A percentile compares a stretch with the other conserved stretches of the same genome.
Conservation (phyloP, 2,113 vertebrate genomes). For the Glaucidium brasilianum region DNA sequence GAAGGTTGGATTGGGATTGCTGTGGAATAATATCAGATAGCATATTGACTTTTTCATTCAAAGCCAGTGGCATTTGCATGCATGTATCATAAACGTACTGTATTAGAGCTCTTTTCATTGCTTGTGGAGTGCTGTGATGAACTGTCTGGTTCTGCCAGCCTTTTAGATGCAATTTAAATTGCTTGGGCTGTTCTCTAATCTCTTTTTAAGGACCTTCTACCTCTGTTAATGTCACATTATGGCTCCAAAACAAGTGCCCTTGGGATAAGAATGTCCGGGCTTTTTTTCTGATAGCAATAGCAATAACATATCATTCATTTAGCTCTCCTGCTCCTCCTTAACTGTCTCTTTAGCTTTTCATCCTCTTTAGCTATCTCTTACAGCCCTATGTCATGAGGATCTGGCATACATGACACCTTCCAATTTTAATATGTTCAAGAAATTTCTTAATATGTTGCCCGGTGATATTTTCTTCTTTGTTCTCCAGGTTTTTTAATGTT, state of each 20-base stretch:
- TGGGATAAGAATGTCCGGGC: not conserved
- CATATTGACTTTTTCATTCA: not conserved
- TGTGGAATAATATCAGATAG: not conserved
- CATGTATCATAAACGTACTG: not conserved
- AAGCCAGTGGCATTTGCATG: not conserved
- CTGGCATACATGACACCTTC: not conserved
- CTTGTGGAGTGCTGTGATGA: not conserved
- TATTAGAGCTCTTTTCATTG: not conserved
- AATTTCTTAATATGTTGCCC: not conserved
- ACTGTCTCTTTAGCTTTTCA: not conserved
- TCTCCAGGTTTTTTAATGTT: not conserved
- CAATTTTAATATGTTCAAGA: not conserved
- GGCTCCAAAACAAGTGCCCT: not conserved
- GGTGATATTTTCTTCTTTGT: not conserved
- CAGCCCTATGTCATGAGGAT: not conserved
- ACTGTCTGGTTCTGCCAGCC: not conserved
- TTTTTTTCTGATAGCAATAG: not conserved
- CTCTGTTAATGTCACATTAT: not conserved
- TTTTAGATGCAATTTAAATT: conserved; percentile 17
- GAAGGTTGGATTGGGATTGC: not conserved
- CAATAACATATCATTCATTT: not conserved
- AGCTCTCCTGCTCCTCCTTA: not conserved
- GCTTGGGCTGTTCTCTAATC: not conserved
- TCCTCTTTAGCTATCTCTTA: not conserved
- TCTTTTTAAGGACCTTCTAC: conserved; percentile 9